A percentile compares a stretch with the other conserved stretches of the same genome.
phyloP scores from a whole-genome alignment of 2,888 invertebrate species.

The Chrysolina haemoptera region DNA sequence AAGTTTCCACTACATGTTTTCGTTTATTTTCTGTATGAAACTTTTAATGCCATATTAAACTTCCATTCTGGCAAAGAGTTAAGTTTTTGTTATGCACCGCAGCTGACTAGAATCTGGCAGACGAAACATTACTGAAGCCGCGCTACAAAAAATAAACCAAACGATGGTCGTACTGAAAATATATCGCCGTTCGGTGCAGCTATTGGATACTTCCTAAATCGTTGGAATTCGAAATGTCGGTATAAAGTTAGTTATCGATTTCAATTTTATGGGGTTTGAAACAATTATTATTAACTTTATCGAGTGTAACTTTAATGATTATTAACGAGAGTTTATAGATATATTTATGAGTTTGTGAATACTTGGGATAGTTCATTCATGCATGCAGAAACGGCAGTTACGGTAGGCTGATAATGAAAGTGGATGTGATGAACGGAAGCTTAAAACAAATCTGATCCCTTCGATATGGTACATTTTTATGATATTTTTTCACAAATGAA shows the following conservation, averaged over 20 bases:
- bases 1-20: background rate
- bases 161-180: constrained; percentile 2
- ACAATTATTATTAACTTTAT: constrained; percentile 30
- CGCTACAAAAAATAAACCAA: constrained; percentile 8
- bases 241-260: constrained; percentile 27
- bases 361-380: constrained; percentile 12
- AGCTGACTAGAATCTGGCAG: constrained; percentile 16
- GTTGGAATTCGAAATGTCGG: constrained; percentile 5
- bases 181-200: constrained; percentile 23
- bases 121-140: constrained; percentile 7
- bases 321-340: constrained; percentile 21
- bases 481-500: too few relatives aligned
- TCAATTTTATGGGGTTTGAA: constrained; percentile 30
- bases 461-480: too few relatives aligned
- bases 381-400: background rate
- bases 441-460: too few relatives aligned
- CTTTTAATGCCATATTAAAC: constrained; percentile 19
- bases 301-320: constrained; percentile 24
- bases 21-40: constrained; percentile 9
- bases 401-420: background rate
- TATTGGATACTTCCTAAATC: constrained; percentile 12
- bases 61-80: constrained; percentile 5
- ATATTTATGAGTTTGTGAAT: constrained; percentile 16
- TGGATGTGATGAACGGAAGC: background rate
- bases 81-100: background rate